Percentiles rank a stretch among this genome's conserved stretches.
phyloP scores from a whole-genome alignment of 2,113 vertebrate genomes.

The Saguinus midas region DNA sequence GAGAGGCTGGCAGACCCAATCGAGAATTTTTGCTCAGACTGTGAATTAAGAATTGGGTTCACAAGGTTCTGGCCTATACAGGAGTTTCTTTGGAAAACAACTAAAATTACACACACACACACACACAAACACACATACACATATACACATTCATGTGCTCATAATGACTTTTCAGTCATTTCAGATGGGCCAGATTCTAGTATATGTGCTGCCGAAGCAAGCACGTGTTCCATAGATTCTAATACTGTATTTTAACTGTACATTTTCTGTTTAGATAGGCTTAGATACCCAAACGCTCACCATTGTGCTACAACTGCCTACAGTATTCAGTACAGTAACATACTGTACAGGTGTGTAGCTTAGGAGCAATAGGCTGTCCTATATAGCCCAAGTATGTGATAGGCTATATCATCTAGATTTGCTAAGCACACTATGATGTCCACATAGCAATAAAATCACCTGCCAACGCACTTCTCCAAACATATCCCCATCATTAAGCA shows the following conservation, averaged over 20 bases:
- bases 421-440: not conserved
- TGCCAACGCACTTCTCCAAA: not conserved
- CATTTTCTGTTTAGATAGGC: not conserved
- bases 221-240: not conserved
- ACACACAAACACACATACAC: too few species aligned
- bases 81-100: slow-evolving; percentile 15
- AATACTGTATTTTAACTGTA: not conserved
- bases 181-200: not conserved
- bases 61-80: not conserved
- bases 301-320: not conserved
- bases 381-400: not conserved
- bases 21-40: not conserved
- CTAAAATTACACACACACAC: not conserved
- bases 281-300: not conserved
- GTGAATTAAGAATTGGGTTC: not conserved
- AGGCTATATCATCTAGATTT: not conserved
- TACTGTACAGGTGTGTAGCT: not conserved
- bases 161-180: not conserved
- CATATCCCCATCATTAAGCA: not conserved
- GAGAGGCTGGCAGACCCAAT: not conserved
- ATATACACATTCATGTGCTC: not conserved
- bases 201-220: too few species aligned
- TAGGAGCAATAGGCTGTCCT: not conserved
- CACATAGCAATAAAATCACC: not conserved
- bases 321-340: not conserved